Evolutionary conservation across 1,140 invertebrate genomes (phyloP).

Genomic region (Drosophila kepulauana): DNA sequence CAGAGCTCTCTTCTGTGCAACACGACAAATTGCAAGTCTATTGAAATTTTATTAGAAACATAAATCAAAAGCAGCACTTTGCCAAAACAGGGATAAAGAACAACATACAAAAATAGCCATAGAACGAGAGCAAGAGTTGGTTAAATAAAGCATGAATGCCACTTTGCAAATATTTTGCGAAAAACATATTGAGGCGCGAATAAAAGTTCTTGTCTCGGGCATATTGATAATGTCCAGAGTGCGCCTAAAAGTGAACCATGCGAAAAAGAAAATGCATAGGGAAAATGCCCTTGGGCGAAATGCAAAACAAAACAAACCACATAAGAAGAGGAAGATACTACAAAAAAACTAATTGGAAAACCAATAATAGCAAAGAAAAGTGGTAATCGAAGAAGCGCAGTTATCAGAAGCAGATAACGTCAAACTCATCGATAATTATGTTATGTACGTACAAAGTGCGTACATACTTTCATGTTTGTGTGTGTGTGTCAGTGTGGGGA

Average conservation of each 20-base stretch:
- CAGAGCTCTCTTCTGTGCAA: slow-evolving; percentile 48
- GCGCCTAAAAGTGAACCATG: not conserved
- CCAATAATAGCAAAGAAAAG: slow-evolving; percentile 62
- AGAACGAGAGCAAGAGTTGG: slow-evolving; percentile 37
- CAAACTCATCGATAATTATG: slow-evolving; percentile 51
- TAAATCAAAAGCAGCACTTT: slow-evolving; percentile 72
- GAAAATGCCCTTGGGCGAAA: slow-evolving; percentile 34
- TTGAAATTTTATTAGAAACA: slow-evolving; percentile 83
- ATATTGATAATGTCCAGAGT: slow-evolving; percentile 11
- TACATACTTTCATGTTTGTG: not conserved
- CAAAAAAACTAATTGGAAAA: slow-evolving; percentile 73
- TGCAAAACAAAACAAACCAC: slow-evolving; percentile 48
- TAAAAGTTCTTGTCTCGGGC: slow-evolving; percentile 8
- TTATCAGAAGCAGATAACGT: slow-evolving; percentile 60
- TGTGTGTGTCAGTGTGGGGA: slow-evolving; percentile 1
- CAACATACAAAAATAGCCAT: slow-evolving; percentile 48
- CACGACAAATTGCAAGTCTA: slow-evolving; percentile 81
- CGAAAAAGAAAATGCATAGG: slow-evolving; percentile 12
- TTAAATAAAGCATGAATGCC: slow-evolving; percentile 46
- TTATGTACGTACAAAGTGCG: slow-evolving; percentile 25
- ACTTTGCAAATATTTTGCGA: slow-evolving; percentile 25
- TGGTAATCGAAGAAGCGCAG: slow-evolving; percentile 54
- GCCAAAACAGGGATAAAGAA: not conserved
- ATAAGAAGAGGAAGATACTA: slow-evolving; percentile 23
- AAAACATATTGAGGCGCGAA: slow-evolving; percentile 6